A percentile compares a stretch with the other conserved stretches of the same genome.
Evolutionary conservation across 1,140 invertebrate species (phyloP).

Genomic region (Samia ricini): DNA sequence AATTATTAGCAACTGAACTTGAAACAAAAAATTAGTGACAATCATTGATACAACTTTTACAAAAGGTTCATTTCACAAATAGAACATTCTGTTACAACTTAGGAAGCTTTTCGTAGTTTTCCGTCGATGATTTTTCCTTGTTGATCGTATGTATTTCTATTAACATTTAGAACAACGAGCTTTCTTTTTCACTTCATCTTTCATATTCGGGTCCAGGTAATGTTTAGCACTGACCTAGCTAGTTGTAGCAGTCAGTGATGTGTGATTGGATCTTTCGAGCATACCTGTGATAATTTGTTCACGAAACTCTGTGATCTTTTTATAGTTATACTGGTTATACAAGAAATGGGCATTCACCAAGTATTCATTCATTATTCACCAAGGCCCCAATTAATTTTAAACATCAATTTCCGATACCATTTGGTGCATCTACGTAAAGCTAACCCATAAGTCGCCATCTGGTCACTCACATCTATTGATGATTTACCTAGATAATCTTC

Average conservation of each 20-base stretch:
- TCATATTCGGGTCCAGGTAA: slow-evolving; percentile 20
- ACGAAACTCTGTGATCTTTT: slow-evolving; percentile 25
- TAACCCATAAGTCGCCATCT: slow-evolving; percentile 22
- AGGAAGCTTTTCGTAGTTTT: slow-evolving; percentile 21
- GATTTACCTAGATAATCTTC: too few relatives aligned
- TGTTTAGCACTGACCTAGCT: slow-evolving; percentile 16
- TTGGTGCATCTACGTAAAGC: slow-evolving; percentile 20
- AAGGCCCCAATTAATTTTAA: slow-evolving; percentile 18
- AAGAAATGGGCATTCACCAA: slow-evolving; percentile 21
- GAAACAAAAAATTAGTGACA: slow-evolving; percentile 13
- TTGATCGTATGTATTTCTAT: slow-evolving; percentile 18
- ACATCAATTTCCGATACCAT: slow-evolving; percentile 13
- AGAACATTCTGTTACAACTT: slow-evolving; percentile 21
- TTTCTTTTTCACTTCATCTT: slow-evolving; percentile 21
- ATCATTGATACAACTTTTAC: slow-evolving; percentile 21
- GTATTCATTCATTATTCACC: too few relatives aligned
- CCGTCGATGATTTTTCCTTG: slow-evolving; percentile 21
- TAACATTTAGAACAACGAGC: slow-evolving; percentile 19
- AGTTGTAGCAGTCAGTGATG: slow-evolving; percentile 20
- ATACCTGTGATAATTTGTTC: slow-evolving; percentile 20
- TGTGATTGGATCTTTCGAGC: slow-evolving; percentile 24
- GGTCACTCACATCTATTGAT: slow-evolving; percentile 20
- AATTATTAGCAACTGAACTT: slow-evolving; percentile 15
- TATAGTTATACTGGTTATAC: slow-evolving; percentile 19
- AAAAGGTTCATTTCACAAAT: slow-evolving; percentile 20